Evolutionary conservation across 2,797 vertebrate genomes (phyloP).

Genomic region (Gallirallus australis): DNA sequence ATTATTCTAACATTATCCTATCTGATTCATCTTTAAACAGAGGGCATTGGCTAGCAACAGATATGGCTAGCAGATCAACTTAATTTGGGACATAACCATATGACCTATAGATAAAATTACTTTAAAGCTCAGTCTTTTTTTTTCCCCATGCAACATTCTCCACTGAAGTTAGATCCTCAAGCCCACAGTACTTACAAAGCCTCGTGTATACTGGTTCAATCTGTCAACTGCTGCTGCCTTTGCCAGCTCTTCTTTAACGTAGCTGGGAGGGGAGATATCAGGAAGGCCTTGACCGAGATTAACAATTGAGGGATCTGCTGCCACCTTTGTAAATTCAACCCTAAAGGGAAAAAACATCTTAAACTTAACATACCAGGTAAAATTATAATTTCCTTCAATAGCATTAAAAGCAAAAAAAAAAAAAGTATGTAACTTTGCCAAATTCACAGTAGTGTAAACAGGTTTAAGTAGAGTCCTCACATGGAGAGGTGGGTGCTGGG

Average conservation of each 20-base stretch:
- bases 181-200: conserved; percentile 87
- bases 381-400: neutral
- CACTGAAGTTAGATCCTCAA: neutral
- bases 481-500: neutral
- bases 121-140: neutral
- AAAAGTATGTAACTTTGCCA: neutral
- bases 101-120: neutral
- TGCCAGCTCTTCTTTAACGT: conserved; percentile 88
- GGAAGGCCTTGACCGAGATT: conserved; percentile 94
- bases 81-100: neutral
- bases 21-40: neutral
- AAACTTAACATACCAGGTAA: neutral
- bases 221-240: conserved; percentile 82
- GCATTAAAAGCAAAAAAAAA: neutral
- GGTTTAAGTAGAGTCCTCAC: neutral
- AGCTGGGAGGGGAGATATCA: conserved; percentile 90
- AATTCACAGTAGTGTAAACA: neutral
- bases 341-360: conserved; percentile 69
- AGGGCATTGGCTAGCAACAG: neutral
- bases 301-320: conserved; percentile 89
- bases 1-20: neutral
- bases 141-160: neutral
- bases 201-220: conserved; percentile 94
- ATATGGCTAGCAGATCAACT: neutral
- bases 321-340: conserved; percentile 90